Conservation (phyloP, 2,797 vertebrate genomes). For the Enteromius anoplus region DNA sequence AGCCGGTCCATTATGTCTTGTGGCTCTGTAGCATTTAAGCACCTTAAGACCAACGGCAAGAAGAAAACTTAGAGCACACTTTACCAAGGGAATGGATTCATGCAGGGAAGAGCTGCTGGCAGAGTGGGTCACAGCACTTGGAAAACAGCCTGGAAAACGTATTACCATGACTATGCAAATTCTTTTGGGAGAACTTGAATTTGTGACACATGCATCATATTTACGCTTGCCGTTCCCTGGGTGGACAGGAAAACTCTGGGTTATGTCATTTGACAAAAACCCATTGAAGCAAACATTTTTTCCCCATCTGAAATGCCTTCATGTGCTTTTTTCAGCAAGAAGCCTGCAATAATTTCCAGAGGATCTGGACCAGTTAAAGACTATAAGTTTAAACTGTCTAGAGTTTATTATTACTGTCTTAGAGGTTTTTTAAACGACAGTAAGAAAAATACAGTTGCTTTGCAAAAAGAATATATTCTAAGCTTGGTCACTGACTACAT, state of each 20-base stretch:
- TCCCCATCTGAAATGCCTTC: neutral
- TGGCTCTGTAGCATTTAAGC: constrained; percentile 14
- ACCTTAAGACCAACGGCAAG: constrained; percentile 9
- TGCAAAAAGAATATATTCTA: neutral
- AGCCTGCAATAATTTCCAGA: constrained; percentile 13
- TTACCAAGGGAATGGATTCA: neutral
- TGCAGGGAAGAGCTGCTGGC: constrained; percentile 14
- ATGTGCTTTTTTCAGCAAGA: neutral
- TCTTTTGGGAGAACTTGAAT: constrained; percentile 15
- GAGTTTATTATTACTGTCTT: neutral
- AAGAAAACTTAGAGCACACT: neutral
- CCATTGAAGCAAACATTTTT: neutral
- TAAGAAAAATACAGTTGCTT: neutral
- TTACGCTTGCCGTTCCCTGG: neutral
- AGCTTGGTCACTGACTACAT: neutral
- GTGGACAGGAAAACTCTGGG: constrained; percentile 3
- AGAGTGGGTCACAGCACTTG: constrained; percentile 35
- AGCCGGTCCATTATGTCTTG: neutral
- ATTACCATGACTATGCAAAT: constrained; percentile 36
- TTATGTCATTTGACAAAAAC: constrained; percentile 8
- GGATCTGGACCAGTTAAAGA: neutral
- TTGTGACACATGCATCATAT: constrained; percentile 15
- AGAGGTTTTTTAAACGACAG: too few relatives aligned
- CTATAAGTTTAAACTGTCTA: neutral
- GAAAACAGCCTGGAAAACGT: constrained; percentile 32